phyloP scores from a whole-genome alignment of 2,113 vertebrate species.

The Pteronura brasiliensis region DNA sequence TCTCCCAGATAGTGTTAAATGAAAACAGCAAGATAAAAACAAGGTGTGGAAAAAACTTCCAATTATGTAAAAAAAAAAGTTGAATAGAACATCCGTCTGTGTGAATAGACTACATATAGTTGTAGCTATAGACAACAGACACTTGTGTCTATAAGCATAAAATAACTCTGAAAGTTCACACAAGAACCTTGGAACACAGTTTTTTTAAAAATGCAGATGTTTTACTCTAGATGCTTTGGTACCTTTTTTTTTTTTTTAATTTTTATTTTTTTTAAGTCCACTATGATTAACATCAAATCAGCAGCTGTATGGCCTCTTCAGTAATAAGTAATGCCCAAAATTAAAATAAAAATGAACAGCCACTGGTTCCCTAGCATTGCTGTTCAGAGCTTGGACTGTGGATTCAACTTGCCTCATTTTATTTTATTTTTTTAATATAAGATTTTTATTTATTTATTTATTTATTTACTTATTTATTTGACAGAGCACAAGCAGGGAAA shows the following conservation, averaged over 20 bases:
- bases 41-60: neutral
- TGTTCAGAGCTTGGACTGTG: neutral
- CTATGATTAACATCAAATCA: neutral
- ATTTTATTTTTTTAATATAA: neutral
- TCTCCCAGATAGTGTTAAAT: neutral
- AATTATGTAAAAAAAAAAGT: neutral
- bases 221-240: neutral
- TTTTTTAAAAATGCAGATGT: neutral
- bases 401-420: neutral
- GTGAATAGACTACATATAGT: neutral
- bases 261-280: neutral
- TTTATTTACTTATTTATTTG: neutral
- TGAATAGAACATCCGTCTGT: neutral
- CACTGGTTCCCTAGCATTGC: neutral
- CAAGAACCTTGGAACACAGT: neutral
- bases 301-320: neutral
- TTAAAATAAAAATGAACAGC: neutral
- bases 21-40: neutral
- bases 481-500: neutral
- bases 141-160: neutral
- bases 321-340: neutral
- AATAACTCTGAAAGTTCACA: neutral
- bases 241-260: neutral
- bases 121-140: too few relatives aligned
- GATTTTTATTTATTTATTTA: neutral